These are phyloP conservation scores for Saccostrea glomerata DNA, from an alignment of 1,140 invertebrate genomes.

Conservation along the genomic window DNA sequence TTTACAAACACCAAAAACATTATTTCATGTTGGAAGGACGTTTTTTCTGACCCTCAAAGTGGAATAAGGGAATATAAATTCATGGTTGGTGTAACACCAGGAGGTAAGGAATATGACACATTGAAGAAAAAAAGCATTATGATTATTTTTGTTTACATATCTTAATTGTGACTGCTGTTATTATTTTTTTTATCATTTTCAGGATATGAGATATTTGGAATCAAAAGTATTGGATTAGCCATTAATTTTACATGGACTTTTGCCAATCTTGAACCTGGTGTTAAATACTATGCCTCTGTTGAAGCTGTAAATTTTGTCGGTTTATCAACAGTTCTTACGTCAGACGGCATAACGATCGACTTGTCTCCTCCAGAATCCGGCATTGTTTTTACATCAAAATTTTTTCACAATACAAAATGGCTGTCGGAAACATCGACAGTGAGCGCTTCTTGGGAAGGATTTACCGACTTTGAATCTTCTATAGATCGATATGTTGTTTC, in stretches of 20 bases:
- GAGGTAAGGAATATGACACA: conserved; percentile 42
- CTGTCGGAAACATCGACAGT: conserved; percentile 43
- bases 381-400: conserved; percentile 46
- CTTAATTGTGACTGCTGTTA: not conserved
- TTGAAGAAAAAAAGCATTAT: not conserved
- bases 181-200: not conserved
- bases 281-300: conserved; percentile 48
- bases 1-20: conserved; percentile 52
- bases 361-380: conserved; percentile 33
- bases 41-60: conserved; percentile 63
- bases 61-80: conserved; percentile 51
- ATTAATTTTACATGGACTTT: not conserved
- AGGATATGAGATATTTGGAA: not conserved
- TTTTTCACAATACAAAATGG: conserved; percentile 27
- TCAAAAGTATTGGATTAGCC: not conserved
- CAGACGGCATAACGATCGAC: conserved; percentile 54
- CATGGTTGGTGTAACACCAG: conserved; percentile 56
- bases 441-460: conserved; percentile 61
- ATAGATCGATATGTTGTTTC: conserved; percentile 55
- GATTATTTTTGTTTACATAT: not conserved
- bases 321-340: conserved; percentile 31
- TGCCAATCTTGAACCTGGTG: conserved; percentile 40
- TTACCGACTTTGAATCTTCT: conserved; percentile 58
- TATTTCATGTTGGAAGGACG: conserved; percentile 58
- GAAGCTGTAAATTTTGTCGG: conserved; percentile 46